phyloP scores from a whole-genome alignment of 1,140 invertebrate species.

The Thrips palmi region DNA sequence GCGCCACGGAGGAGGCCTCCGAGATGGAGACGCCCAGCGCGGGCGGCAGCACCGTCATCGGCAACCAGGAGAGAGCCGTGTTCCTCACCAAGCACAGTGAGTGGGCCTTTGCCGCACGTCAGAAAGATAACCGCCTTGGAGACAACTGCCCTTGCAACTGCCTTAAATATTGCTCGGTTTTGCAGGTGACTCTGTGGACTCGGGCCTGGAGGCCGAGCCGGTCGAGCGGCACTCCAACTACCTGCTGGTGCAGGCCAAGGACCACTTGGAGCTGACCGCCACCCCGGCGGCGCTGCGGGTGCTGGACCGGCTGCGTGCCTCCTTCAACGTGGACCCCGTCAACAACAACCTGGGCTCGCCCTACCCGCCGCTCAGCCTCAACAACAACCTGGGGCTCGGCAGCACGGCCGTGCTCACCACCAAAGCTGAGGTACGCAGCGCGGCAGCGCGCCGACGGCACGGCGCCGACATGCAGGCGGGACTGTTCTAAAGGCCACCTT shows the following conservation, averaged over 20 bases:
- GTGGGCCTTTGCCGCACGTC: constrained; percentile 11
- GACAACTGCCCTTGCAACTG: no score
- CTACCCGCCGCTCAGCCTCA: constrained; percentile 11
- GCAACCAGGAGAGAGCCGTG: constrained; percentile 15
- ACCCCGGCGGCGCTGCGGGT: constrained; percentile 38
- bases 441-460: no score
- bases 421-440: constrained; percentile 17
- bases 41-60: constrained; percentile 12
- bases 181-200: constrained; percentile 22
- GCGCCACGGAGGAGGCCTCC: constrained; percentile 19
- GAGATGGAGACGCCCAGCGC: constrained; percentile 16
- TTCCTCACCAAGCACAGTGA: constrained; percentile 18
- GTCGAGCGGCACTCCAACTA: constrained; percentile 38
- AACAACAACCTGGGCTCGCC: no score
- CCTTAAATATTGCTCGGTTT: constrained; percentile 8
- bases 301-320: constrained; percentile 35
- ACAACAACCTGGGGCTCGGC: constrained; percentile 16
- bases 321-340: constrained; percentile 20
- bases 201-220: constrained; percentile 27
- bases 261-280: constrained; percentile 48
- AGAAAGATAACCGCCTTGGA: constrained; percentile 3
- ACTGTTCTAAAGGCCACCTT: no score
- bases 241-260: constrained; percentile 43
- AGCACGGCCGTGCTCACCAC: constrained; percentile 15
- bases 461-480: no score